Conservation (phyloP, 2,888 invertebrate species). For the Rhamnusium bicolor region DNA sequence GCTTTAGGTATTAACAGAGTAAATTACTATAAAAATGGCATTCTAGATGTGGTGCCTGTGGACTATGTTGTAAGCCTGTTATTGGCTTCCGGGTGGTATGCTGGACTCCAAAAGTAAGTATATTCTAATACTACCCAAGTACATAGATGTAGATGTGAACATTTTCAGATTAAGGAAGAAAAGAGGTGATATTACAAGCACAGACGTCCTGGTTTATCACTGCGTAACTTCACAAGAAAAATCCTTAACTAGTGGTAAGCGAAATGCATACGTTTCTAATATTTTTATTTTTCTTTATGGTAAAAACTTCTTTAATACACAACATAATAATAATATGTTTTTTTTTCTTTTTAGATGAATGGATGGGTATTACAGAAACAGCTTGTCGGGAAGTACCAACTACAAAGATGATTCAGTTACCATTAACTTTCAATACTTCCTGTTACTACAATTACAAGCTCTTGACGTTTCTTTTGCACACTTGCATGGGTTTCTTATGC, state of each 20-base stretch:
- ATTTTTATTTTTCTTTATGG: too few relatives aligned
- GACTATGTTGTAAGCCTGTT: conserved; percentile 84
- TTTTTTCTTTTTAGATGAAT: conserved; percentile 45
- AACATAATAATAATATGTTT: not conserved
- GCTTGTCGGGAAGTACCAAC: conserved; percentile 74
- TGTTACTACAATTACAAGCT: conserved; percentile 73
- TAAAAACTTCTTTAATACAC: too few relatives aligned
- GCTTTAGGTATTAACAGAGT: conserved; percentile 67
- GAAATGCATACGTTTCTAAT: too few relatives aligned
- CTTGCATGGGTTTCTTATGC: conserved; percentile 75
- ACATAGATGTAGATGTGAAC: not conserved
- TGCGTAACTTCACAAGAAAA: conserved; percentile 49
- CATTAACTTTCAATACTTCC: conserved; percentile 76
- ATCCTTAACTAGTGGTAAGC: conserved; percentile 44
- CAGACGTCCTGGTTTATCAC: conserved; percentile 41
- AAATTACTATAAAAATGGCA: conserved; percentile 76
- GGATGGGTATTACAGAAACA: conserved; percentile 60
- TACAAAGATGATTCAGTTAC: conserved; percentile 75
- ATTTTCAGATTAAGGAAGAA: conserved; percentile 40
- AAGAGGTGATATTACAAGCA: conserved; percentile 40
- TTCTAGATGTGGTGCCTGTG: conserved; percentile 86
- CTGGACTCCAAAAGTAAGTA: conserved; percentile 48
- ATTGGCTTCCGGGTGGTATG: conserved; percentile 73
- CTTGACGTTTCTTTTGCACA: conserved; percentile 74
- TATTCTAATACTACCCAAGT: not conserved